Evolutionary conservation across 2,888 invertebrate species (phyloP).

Genomic region (Eupithecia centaureata): DNA sequence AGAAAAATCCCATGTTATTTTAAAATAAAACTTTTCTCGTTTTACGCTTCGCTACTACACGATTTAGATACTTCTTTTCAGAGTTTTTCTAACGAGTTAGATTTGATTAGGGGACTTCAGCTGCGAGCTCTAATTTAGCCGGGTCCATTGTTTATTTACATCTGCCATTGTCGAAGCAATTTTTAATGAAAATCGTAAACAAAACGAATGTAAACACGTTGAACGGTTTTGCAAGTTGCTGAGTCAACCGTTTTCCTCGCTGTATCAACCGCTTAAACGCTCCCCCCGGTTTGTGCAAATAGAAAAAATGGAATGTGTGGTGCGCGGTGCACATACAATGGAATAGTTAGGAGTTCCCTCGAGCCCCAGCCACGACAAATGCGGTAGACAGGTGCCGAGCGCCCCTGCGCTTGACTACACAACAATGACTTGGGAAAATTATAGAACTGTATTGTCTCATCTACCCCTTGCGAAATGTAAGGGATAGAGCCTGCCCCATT

Average conservation of each 20-base stretch:
- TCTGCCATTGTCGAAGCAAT: constrained; percentile 1
- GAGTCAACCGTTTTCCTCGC: constrained; percentile 32
- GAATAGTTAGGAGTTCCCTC: constrained; percentile 67
- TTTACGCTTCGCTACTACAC: constrained; percentile 39
- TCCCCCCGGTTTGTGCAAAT: constrained; percentile 54
- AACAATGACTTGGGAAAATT: constrained; percentile 64
- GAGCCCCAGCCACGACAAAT: constrained; percentile 52
- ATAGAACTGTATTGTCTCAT: constrained; percentile 58
- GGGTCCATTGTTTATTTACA: constrained; percentile 4
- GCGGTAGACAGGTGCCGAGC: constrained; percentile 68
- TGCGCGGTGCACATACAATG: constrained; percentile 56
- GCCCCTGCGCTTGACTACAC: constrained; percentile 66
- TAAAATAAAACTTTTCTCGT: constrained; percentile 44
- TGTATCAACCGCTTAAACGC: constrained; percentile 47
- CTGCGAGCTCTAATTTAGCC: constrained; percentile 22
- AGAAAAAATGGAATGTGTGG: constrained; percentile 63
- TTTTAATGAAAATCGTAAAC: constrained; percentile 23
- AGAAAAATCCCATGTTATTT: constrained; percentile 38
- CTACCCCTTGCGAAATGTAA: constrained; percentile 32
- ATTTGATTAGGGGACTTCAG: constrained; percentile 39
- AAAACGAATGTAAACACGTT: constrained; percentile 23
- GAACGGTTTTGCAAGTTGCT: constrained; percentile 25
- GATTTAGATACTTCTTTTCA: constrained; percentile 37
- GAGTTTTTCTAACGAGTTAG: constrained; percentile 41
- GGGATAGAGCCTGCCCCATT: constrained; percentile 33